Evolutionary conservation across 2,888 invertebrate species (phyloP), one percentile per base, ranked within the genome.

Genomic region (Zaprionus bogoriensis): DNA sequence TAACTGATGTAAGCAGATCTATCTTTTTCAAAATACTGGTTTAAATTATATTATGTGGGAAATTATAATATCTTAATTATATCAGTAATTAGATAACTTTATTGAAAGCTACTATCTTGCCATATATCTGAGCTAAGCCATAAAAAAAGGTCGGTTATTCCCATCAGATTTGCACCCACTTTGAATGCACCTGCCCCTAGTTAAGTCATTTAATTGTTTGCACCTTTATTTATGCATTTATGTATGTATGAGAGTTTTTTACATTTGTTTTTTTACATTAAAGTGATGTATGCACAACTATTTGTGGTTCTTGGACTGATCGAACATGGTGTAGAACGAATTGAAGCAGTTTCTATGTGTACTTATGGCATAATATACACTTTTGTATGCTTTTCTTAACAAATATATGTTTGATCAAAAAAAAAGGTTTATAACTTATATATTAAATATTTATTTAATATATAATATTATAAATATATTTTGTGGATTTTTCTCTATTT

Each of bases 211-310:
- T 38, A 62, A 51, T 50, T 68, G 41, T 59, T 77, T 71, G 66
- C 79, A 82, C 82, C 32, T 74, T 77, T 73, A 63, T 66, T 63
- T 54, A 57, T 69, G 67, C 19, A 67, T 30, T 39, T 41, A 42
- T 58, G 27, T 53, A 22, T 50, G 19, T 65, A 20, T 58, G 36
- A 39, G 12, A 20, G 38, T 60, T 38, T 46, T 70, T 50, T 73
- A 66, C 60, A 58, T 62, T 46, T 54, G 44, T 38, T 53, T 45
- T 36, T 46, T 41, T 66, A 58, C 50, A 65, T 62, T 48, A 59
- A 66, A 28, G 39, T 67, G 46, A 67, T 57, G 9, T 42, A 57
- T 57, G 52, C 64, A 46, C 54, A 64, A 48, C 32, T 32, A 6
- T 1, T 10, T 4, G 47, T 12, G 19, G 17, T 19, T 66, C 57